Conservation (phyloP, 2,113 vertebrate species). For the Platichthys stellatus region DNA sequence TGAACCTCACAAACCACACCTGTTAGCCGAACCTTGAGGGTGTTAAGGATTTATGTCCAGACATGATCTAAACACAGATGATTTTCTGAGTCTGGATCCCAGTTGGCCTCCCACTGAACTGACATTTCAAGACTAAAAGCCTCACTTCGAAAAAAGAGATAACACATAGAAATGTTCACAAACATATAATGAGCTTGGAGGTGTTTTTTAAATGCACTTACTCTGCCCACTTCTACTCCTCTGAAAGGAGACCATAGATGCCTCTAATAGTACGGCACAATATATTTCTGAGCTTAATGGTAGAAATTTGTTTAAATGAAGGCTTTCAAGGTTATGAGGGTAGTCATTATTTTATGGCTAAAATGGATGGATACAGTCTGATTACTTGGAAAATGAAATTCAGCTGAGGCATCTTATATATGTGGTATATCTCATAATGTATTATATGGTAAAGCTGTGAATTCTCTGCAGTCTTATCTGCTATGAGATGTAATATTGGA, state of each 20-base stretch:
- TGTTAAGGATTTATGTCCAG: neutral
- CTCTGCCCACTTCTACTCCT: conserved; percentile 31
- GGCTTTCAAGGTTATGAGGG: no score
- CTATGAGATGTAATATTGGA: no score
- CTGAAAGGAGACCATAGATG: conserved; percentile 4
- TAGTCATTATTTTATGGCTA: no score
- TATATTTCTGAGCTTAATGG: no score
- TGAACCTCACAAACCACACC: conserved; percentile 20
- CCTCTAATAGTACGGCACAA: neutral
- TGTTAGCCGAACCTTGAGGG: neutral
- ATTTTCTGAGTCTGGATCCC: neutral
- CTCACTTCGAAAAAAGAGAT: conserved; percentile 9
- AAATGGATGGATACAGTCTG: no score
- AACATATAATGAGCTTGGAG: neutral
- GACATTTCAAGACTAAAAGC: neutral
- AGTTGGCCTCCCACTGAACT: neutral
- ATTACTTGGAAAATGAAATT: no score
- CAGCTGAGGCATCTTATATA: neutral
- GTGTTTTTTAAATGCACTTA: neutral
- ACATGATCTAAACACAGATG: neutral
- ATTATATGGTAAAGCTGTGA: no score
- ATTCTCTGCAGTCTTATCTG: no score
- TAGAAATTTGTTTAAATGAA: no score
- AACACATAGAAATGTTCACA: neutral
- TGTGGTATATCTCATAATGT: neutral